Conservation (phyloP, 2,113 vertebrate species). For the Halichoeres trimaculatus region DNA sequence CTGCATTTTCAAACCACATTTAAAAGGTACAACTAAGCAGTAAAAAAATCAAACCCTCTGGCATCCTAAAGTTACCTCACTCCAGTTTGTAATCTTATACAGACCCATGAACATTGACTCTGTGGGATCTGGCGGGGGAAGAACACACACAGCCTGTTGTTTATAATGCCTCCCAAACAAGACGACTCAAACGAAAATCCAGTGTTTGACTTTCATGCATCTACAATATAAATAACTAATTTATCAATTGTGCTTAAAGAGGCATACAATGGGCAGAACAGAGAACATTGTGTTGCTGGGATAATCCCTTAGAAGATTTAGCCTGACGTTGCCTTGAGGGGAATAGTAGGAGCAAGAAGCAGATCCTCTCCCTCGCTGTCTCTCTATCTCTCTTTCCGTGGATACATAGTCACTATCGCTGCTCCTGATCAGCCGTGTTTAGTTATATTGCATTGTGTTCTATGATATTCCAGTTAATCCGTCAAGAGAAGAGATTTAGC, state of each 20-base stretch:
- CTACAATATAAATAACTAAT: constrained; percentile 85
- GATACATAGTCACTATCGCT: constrained; percentile 74
- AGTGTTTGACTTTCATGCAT: constrained; percentile 72
- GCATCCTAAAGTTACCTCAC: constrained; percentile 15
- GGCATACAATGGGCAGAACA: constrained; percentile 82
- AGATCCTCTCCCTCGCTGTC: constrained; percentile 61
- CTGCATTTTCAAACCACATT: constrained; percentile 26
- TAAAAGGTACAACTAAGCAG: constrained; percentile 35
- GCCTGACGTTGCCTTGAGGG: constrained; percentile 80
- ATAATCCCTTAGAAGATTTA: constrained; percentile 85
- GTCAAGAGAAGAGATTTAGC: constrained; percentile 81
- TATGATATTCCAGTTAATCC: constrained; percentile 84
- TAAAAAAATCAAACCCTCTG: constrained; percentile 14
- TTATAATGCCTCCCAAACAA: constrained; percentile 67
- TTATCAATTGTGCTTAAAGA: constrained; percentile 85
- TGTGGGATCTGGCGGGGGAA: constrained; percentile 14
- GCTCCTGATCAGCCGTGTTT: constrained; percentile 76
- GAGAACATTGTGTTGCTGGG: constrained; percentile 81
- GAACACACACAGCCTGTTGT: constrained; percentile 37
- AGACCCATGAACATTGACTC: constrained; percentile 19
- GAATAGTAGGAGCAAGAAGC: constrained; percentile 72
- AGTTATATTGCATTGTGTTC: constrained; percentile 79
- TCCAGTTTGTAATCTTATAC: constrained; percentile 35
- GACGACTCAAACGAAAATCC: constrained; percentile 72
- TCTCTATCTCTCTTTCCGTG: constrained; percentile 67